Base-by-base conservation (phyloP, 2,888 invertebrate species). In the Sicus ferrugineus region DNA sequence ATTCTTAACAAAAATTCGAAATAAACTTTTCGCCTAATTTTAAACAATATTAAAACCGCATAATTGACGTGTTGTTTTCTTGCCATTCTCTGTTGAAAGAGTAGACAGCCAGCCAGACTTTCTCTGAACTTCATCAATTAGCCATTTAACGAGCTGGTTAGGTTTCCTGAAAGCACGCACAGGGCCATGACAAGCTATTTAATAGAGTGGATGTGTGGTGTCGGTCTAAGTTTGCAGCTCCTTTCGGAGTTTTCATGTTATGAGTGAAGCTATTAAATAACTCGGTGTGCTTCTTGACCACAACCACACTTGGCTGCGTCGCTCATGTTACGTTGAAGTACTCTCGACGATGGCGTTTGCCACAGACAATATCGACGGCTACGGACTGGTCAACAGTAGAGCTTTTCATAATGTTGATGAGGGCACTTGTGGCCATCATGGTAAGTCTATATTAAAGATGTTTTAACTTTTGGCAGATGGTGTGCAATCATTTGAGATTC, bases 351-450 rank as follows among this genome's bases (percentile, higher is more conserved):
- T 26, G 56, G 28, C 30, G n/a, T n/a, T 11, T 16, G 30, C 56
- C 28, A 6, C 28, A 56, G 28, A 26, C 4, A 56, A 30, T 30
- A 56, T 56, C 56, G n/a, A 56, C 28, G 26, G 19, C 30, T 56
- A 28, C n/a, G 30, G 56, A 2, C 56, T n/a, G 56, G 56, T 56
- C 56, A 56, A 56, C 56, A n/a, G n/a, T n/a, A n/a, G n/a, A n/a
- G n/a, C n/a, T n/a, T n/a, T n/a, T n/a, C n/a, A n/a, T n/a, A n/a
- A n/a, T n/a, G n/a, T n/a, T n/a, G n/a, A n/a, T n/a, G n/a, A n/a
- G n/a, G n/a, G n/a, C n/a, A n/a, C n/a, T n/a, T n/a, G n/a, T n/a
- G n/a, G n/a, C n/a, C n/a, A n/a, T n/a, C n/a, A n/a, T n/a, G n/a
- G n/a, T n/a, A n/a, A n/a, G n/a, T n/a, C n/a, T n/a, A n/a, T n/a